These are phyloP conservation scores for Chaitophorus viminalis DNA, from an alignment of 2,888 invertebrate species.

Conservation along the genomic window DNA sequence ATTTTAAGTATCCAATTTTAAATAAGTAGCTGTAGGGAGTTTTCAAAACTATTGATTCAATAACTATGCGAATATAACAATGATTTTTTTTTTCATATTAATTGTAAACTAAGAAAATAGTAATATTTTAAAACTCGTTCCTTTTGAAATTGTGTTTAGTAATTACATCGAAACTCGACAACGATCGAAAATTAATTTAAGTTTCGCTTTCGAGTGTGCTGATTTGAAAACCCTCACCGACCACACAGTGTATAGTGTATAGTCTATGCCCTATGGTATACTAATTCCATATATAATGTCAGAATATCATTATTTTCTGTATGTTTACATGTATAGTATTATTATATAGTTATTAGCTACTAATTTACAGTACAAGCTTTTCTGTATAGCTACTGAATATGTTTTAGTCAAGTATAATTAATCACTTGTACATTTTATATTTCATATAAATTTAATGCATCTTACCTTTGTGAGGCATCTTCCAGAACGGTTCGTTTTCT, in stretches of 20 bases:
- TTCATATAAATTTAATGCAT: neutral
- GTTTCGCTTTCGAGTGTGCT: neutral
- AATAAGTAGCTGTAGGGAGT: too few species aligned
- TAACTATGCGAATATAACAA: too few species aligned
- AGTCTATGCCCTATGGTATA: neutral
- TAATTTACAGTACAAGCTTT: too few species aligned
- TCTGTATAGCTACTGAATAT: neutral
- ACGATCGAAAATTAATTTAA: conserved; percentile 24
- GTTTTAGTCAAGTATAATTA: neutral
- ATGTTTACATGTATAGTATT: neutral
- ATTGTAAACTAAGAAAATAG: neutral
- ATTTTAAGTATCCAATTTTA: too few species aligned
- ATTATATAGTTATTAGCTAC: too few species aligned
- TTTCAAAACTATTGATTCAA: too few species aligned
- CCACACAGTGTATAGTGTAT: neutral
- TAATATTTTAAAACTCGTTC: neutral
- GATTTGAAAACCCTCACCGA: neutral
- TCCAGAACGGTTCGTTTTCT: conserved; percentile 81
- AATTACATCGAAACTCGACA: conserved; percentile 11
- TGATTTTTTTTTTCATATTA: too few species aligned
- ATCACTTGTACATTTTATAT: too few species aligned
- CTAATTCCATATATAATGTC: neutral
- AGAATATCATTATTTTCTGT: neutral
- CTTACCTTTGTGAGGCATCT: conserved; percentile 88
- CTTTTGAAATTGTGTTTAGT: neutral